These are phyloP conservation scores for Dichetophora obliterata DNA, from an alignment of 2,888 invertebrate genomes.

Conservation along the genomic window DNA sequence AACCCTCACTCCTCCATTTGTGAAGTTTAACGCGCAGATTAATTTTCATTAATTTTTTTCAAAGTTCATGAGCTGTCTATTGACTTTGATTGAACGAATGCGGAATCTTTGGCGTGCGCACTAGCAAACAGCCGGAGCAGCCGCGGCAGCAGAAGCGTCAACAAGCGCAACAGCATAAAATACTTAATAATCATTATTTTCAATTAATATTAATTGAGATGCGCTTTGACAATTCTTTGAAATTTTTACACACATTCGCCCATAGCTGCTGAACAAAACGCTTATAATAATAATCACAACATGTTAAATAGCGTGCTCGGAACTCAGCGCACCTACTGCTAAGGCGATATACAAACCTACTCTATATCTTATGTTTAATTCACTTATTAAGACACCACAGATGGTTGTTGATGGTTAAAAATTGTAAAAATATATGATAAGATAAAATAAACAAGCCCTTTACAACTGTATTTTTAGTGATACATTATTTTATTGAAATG, in stretches of 20 bases:
- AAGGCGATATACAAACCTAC: too few species aligned
- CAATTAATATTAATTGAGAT: constrained; percentile 68
- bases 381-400: too few species aligned
- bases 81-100: constrained; percentile 47
- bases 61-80: constrained; percentile 46
- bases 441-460: too few species aligned
- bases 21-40: constrained; percentile 32
- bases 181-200: constrained; percentile 63
- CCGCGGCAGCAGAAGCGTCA: constrained; percentile 11
- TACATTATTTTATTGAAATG: too few species aligned
- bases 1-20: not conserved
- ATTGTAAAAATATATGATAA: too few species aligned
- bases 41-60: constrained; percentile 36
- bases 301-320: not conserved
- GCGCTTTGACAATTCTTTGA: constrained; percentile 60
- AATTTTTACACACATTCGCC: not conserved
- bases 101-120: constrained; percentile 6
- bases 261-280: not conserved
- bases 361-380: too few species aligned
- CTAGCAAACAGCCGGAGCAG: not conserved
- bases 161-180: constrained; percentile 10
- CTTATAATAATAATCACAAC: not conserved
- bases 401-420: too few species aligned
- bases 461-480: too few species aligned
- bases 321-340: too few species aligned